phyloP scores from a whole-genome alignment of 2,888 invertebrate species.

The Ceriagrion tenellum region DNA sequence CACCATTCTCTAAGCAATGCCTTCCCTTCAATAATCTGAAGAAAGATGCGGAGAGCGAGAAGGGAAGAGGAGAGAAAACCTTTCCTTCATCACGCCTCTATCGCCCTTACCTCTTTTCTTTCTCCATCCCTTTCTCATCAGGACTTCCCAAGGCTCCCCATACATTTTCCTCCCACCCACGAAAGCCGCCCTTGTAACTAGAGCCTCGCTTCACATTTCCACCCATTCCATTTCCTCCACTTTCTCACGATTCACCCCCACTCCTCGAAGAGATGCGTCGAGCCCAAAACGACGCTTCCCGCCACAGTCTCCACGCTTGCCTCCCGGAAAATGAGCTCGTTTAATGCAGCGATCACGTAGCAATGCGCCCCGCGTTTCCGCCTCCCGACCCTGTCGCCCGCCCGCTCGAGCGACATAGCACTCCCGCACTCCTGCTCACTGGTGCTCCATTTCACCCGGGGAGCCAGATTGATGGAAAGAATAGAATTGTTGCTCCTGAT shows the following conservation, averaged over 20 bases:
- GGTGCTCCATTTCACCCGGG: not conserved
- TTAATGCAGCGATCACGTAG: slow-evolving; percentile 47
- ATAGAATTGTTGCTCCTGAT: too few species aligned
- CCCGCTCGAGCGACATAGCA: too few species aligned
- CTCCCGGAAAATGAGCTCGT: slow-evolving; percentile 63
- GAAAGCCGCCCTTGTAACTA: not conserved
- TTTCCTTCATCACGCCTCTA: slow-evolving; percentile 19
- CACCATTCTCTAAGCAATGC: slow-evolving; percentile 28
- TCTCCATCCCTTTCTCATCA: not conserved
- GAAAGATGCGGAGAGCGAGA: not conserved
- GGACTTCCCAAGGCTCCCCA: not conserved
- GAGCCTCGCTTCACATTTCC: not conserved
- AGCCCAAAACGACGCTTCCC: not conserved
- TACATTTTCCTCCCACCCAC: not conserved
- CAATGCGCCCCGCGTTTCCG: slow-evolving; percentile 19
- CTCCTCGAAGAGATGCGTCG: not conserved
- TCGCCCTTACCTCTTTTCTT: not conserved
- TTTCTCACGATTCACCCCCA: not conserved
- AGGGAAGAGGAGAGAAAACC: not conserved
- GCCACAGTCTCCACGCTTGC: not conserved
- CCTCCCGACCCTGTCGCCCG: not conserved
- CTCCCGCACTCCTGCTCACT: too few species aligned
- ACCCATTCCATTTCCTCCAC: not conserved
- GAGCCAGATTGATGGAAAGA: not conserved
- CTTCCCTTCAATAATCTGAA: slow-evolving; percentile 22